Evolutionary conservation across 2,888 invertebrate species (phyloP).

Genomic region (Calameuta idolon): DNA sequence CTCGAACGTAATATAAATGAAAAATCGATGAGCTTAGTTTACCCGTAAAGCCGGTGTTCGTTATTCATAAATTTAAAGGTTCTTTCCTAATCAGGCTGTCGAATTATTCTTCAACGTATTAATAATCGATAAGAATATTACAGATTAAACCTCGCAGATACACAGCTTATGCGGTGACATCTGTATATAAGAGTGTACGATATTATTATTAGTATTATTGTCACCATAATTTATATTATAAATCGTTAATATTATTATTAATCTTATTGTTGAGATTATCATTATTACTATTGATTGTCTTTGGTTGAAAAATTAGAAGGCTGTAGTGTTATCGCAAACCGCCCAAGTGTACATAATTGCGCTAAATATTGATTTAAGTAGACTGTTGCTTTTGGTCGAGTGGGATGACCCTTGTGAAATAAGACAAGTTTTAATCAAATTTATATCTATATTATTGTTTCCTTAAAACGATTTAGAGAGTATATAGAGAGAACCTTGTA

Average conservation of each 20-base stretch:
- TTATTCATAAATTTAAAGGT: slow-evolving; percentile 12
- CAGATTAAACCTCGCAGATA: slow-evolving; percentile 56
- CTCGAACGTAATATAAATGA: no score
- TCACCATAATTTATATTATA: not conserved
- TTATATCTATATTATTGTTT: no score
- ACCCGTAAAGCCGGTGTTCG: no score
- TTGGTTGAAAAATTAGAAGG: slow-evolving; percentile 28
- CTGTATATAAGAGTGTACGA: slow-evolving; percentile 46
- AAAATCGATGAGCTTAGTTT: no score
- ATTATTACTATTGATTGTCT: not conserved
- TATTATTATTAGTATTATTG: slow-evolving; percentile 31
- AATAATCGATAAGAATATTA: slow-evolving; percentile 40
- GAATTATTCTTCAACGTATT: slow-evolving; percentile 46
- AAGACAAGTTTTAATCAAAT: no score
- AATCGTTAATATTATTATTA: no score
- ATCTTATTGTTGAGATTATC: not conserved
- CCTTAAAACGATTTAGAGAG: no score
- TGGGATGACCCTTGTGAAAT: no score
- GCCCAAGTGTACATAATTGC: slow-evolving; percentile 29
- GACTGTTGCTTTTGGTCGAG: slow-evolving; percentile 13
- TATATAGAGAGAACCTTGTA: no score
- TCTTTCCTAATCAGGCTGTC: slow-evolving; percentile 52
- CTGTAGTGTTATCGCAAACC: slow-evolving; percentile 45
- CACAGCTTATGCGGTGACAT: slow-evolving; percentile 50
- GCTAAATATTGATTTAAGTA: slow-evolving; percentile 17